Conservation (phyloP, 2,888 invertebrate species). For the Melieria picta region DNA sequence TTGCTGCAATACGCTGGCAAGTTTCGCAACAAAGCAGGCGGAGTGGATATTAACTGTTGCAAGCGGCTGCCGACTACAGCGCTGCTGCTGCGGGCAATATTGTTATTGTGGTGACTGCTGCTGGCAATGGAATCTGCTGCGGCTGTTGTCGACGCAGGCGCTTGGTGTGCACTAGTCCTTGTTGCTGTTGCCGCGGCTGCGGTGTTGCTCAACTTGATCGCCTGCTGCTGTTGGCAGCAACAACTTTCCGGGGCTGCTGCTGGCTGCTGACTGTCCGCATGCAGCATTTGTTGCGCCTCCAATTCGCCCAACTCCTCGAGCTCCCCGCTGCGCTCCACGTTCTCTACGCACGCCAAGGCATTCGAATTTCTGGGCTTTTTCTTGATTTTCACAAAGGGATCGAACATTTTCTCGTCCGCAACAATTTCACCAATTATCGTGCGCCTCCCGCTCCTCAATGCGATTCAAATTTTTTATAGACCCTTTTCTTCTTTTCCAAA, state of each 20-base stretch:
- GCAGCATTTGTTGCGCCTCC: conserved; percentile 38
- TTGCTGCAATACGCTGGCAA: conserved; percentile 10
- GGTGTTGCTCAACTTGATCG: conserved; percentile 41
- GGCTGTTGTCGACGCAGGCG: conserved; percentile 26
- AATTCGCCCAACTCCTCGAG: conserved; percentile 3
- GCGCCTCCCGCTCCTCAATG: no score
- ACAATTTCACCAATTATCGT: conserved; percentile 34
- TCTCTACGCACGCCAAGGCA: conserved; percentile 32
- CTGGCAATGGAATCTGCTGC: conserved; percentile 30
- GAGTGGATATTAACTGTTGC: conserved; percentile 63
- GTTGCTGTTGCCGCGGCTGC: conserved; percentile 17
- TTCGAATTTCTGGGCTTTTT: conserved; percentile 59
- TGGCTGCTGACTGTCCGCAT: conserved; percentile 30
- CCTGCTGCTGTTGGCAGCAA: conserved; percentile 44
- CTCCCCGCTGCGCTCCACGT: conserved; percentile 2
- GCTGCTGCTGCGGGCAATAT: conserved; percentile 19
- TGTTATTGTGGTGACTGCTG: conserved; percentile 39
- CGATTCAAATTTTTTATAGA: conserved; percentile 30
- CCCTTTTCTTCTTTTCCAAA: no score
- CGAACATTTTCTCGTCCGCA: conserved; percentile 62
- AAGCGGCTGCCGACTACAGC: conserved; percentile 57
- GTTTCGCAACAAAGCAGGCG: conserved; percentile 53
- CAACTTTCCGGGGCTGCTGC: conserved; percentile 31
- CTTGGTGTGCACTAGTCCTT: conserved; percentile 15
- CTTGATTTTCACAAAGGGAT: conserved; percentile 66